A percentile compares a stretch with the other conserved stretches of the same genome.
These are phyloP conservation scores for Marronus borbonicus DNA, from an alignment of 2,888 invertebrate genomes.

Conservation along the genomic window DNA sequence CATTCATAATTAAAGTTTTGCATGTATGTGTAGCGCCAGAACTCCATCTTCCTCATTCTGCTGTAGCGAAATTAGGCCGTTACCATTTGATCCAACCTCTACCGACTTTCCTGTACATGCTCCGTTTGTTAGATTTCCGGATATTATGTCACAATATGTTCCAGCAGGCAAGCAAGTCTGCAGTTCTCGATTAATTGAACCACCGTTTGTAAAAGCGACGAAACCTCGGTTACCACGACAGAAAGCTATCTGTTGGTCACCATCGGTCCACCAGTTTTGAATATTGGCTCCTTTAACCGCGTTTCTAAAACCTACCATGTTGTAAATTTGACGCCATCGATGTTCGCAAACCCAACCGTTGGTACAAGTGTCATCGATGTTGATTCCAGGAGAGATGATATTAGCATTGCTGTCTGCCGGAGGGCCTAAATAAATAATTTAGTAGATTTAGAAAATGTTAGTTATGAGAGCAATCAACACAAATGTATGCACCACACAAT, in stretches of 20 bases:
- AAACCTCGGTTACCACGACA: conserved; percentile 82
- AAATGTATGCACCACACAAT: no score
- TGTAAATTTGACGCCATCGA: conserved; percentile 86
- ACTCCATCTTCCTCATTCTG: conserved; percentile 77
- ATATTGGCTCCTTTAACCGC: conserved; percentile 74
- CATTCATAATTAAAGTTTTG: conserved; percentile 44
- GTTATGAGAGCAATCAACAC: no score
- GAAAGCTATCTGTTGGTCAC: conserved; percentile 86
- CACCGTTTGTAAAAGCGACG: conserved; percentile 64
- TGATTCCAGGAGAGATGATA: conserved; percentile 78
- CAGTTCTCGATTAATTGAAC: conserved; percentile 42
- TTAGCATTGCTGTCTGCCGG: conserved; percentile 77
- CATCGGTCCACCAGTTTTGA: conserved; percentile 79
- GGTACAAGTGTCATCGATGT: conserved; percentile 77
- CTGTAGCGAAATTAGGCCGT: conserved; percentile 73
- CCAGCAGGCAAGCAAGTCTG: conserved; percentile 65
- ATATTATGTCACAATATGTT: conserved; percentile 88
- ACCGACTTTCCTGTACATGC: conserved; percentile 78
- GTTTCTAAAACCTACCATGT: conserved; percentile 86
- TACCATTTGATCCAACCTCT: conserved; percentile 74
- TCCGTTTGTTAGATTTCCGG: conserved; percentile 74
- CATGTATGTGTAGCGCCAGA: conserved; percentile 77
- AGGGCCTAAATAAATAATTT: conserved; percentile 72
- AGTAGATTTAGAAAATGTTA: background rate
- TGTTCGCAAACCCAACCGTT: conserved; percentile 90